Conservation (phyloP, 2,113 vertebrate genomes). For the Poecile atricapillus region DNA sequence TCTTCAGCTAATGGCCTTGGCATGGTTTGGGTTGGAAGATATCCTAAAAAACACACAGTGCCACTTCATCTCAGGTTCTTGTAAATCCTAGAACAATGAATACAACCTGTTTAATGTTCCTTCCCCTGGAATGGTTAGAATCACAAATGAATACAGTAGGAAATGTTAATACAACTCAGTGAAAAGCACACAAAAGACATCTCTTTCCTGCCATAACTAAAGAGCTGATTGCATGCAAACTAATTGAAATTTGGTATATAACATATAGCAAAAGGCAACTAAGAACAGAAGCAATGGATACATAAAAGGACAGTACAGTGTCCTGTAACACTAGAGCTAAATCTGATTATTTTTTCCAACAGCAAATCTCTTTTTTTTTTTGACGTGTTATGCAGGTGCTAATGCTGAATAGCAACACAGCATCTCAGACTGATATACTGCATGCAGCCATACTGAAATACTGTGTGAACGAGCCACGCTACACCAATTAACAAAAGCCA, state of each 20-base stretch:
- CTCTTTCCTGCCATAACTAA: conserved; percentile 41
- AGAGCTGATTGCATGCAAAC: conserved; percentile 56
- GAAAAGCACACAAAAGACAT: conserved; percentile 65
- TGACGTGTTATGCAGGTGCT: conserved; percentile 1
- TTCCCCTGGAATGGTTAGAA: not conserved
- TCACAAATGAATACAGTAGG: not conserved
- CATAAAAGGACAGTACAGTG: not conserved
- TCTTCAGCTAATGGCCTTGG: conserved; percentile 11
- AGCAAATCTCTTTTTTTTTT: not conserved
- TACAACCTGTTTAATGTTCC: not conserved
- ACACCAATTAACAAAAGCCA: not conserved
- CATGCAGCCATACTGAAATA: conserved; percentile 53
- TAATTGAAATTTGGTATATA: conserved; percentile 47
- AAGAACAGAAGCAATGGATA: conserved; percentile 12
- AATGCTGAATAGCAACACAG: conserved; percentile 8
- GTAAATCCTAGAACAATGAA: conserved; percentile 9
- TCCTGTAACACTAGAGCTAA: conserved; percentile 8
- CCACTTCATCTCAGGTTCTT: conserved; percentile 64
- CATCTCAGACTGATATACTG: conserved; percentile 27
- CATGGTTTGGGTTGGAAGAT: not conserved
- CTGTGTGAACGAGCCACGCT: not conserved
- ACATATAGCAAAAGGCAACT: conserved; percentile 6
- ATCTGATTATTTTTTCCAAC: not conserved
- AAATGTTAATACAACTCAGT: conserved; percentile 23
- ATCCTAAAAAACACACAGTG: conserved; percentile 22